These are phyloP conservation scores for Trissoscelio sp. DNA, from an alignment of 2,888 invertebrate genomes.

Conservation along the genomic window DNA sequence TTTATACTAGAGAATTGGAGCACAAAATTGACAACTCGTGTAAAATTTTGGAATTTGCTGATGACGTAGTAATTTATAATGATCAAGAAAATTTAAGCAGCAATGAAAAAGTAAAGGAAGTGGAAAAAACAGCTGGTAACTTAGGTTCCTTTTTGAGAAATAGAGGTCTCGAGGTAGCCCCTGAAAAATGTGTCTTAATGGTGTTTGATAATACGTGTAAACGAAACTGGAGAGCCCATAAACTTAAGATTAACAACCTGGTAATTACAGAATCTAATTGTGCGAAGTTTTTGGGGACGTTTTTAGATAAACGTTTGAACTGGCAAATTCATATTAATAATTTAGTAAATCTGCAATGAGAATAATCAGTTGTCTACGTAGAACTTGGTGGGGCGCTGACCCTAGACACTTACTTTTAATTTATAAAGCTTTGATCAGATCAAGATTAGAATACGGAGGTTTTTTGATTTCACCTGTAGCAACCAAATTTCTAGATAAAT, in stretches of 20 bases:
- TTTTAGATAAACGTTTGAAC: slow-evolving; percentile 3
- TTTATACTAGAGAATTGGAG: slow-evolving; percentile 50
- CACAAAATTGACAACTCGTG: too few species aligned
- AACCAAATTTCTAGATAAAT: background rate
- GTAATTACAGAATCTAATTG: too few species aligned
- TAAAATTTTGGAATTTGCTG: too few species aligned
- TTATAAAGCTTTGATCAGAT: too few species aligned
- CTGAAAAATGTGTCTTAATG: slow-evolving; percentile 1
- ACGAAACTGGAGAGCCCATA: too few species aligned
- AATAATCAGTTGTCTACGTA: slow-evolving; percentile 46
- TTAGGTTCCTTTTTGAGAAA: too few species aligned
- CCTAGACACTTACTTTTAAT: too few species aligned
- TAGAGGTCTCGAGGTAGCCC: background rate
- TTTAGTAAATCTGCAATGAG: slow-evolving; percentile 23
- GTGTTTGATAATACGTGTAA: background rate
- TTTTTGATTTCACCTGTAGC: slow-evolving; percentile 12
- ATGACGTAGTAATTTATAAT: too few species aligned
- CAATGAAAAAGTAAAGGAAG: too few species aligned
- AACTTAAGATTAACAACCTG: too few species aligned
- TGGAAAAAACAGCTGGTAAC: too few species aligned
- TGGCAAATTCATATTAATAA: slow-evolving; percentile 42
- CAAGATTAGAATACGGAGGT: background rate
- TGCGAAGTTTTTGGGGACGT: background rate
- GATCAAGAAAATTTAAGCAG: too few species aligned
- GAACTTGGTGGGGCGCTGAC: slow-evolving; percentile 63